Base-by-base conservation (phyloP, 2,797 vertebrate species). In the Microhierax caerulescens region DNA sequence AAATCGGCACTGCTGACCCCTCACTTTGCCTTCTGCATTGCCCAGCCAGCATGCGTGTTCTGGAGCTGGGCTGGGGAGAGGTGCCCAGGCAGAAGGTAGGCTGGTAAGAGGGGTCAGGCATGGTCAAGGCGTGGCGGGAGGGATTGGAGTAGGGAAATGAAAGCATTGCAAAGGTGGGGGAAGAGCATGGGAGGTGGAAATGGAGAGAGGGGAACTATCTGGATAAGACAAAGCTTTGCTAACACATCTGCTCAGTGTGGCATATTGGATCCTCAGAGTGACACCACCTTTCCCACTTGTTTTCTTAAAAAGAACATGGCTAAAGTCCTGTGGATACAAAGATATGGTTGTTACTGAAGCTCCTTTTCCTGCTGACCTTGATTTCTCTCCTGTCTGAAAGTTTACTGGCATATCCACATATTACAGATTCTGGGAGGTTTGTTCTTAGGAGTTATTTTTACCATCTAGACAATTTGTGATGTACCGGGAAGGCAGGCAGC, bases 401-500 rank as follows among this genome's bases (percentile, higher is more conserved):
- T 68, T 82, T 74, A 65, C n/a, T 39, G n/a, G 11, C 28, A 28
- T 76, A 20, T 47, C 76, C 45, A 48, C 37, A 16, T 64, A 51
- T 77, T 69, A 56, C 24, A 68, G 48, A 28, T 43, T 54, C 90
- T 43, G 78, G 50, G 91, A 87, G 91, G 47, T 67, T 95, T 95
- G 63, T 85, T 95, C 75, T 72, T 82, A 41, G 30, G 74, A 79
- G 53, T 88, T 93, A 59, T 95, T 97, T 88, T 93, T 94, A 69
- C 54, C 37, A 75, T 17, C 60, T 64, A 80, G 87, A 79, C 74
- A 51, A 67, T 67, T 85, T 56, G 72, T 80, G 68, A 85, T 87
- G 72, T 83, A 72, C 37, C 56, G 51, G 87, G 74, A 93, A 96
- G 68, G 74, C 77, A 92, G 86, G 78, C 73, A 93, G 27, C 3